Conservation (phyloP, 2,797 vertebrate genomes). For the Menidia menidia region DNA sequence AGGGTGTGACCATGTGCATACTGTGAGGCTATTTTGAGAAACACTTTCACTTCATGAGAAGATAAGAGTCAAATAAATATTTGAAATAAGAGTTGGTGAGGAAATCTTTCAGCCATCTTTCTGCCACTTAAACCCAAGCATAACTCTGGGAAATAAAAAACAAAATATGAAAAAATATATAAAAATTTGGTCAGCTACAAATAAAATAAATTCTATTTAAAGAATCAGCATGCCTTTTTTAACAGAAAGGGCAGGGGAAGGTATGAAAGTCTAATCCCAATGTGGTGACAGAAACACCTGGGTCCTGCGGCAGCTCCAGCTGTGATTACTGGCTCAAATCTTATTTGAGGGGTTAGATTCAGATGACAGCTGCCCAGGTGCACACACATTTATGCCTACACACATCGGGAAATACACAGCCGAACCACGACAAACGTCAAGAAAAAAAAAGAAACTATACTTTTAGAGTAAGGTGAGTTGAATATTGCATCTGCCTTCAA, state of each 20-base stretch:
- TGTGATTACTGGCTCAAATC: conserved; percentile 27
- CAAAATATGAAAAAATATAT: too few relatives aligned
- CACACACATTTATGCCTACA: background rate
- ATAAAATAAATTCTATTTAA: conserved; percentile 7
- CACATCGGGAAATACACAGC: background rate
- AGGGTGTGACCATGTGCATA: conserved; percentile 29
- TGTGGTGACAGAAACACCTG: conserved; percentile 58
- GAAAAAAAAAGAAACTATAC: conserved; percentile 13
- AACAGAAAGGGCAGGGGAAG: conserved; percentile 10
- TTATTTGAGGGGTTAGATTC: conserved; percentile 31
- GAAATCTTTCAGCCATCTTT: background rate
- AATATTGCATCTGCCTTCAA: conserved; percentile 37
- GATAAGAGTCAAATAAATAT: conserved; percentile 12
- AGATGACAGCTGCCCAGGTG: conserved; percentile 24
- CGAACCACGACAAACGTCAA: background rate
- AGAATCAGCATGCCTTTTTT: conserved; percentile 21
- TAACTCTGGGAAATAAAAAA: too few relatives aligned
- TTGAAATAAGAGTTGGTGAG: background rate
- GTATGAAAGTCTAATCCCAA: conserved; percentile 39
- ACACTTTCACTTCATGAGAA: conserved; percentile 40
- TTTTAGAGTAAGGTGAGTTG: conserved; percentile 17
- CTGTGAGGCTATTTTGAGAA: conserved; percentile 60
- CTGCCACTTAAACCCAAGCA: too few relatives aligned
- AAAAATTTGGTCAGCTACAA: background rate
- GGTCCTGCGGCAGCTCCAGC: conserved; percentile 48